Percentiles rank a stretch among this genome's conserved stretches.
phyloP scores from a whole-genome alignment of 2,113 vertebrate species.

The Elachura formosa region DNA sequence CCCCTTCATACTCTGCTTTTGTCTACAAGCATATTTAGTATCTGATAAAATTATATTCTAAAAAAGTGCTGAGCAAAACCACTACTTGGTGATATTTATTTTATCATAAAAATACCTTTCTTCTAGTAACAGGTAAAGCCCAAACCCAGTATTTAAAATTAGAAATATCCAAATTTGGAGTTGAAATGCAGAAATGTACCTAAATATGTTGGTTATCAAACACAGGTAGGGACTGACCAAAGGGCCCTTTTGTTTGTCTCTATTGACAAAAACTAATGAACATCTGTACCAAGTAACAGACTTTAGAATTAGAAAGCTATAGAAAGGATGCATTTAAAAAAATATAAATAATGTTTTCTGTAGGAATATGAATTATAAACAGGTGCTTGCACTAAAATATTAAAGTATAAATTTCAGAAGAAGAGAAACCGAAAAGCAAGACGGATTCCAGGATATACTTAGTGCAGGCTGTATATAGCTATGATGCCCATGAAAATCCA shows the following conservation, averaged over 20 bases:
- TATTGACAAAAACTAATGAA: background rate
- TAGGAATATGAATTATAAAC: background rate
- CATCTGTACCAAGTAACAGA: background rate
- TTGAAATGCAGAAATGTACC: background rate
- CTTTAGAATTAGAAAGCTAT: background rate
- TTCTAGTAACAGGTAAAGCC: background rate
- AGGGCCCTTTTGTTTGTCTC: background rate
- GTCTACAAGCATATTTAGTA: background rate
- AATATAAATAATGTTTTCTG: background rate
- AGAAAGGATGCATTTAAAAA: background rate
- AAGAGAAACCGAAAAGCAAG: background rate
- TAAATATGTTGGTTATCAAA: background rate
- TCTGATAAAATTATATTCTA: background rate
- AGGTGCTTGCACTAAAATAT: background rate
- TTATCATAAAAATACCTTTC: background rate
- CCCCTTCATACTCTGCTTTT: background rate
- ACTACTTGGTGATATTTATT: background rate
- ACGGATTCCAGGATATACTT: background rate
- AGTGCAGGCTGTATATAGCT: background rate
- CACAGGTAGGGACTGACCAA: background rate
- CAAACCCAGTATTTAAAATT: background rate
- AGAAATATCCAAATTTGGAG: background rate
- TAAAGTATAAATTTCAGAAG: background rate
- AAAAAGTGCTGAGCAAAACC: background rate
- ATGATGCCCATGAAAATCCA: background rate